Evolutionary conservation across 2,888 invertebrate species (phyloP), one percentile per base, ranked within the genome.

Genomic region (Malachius bipustulatus): DNA sequence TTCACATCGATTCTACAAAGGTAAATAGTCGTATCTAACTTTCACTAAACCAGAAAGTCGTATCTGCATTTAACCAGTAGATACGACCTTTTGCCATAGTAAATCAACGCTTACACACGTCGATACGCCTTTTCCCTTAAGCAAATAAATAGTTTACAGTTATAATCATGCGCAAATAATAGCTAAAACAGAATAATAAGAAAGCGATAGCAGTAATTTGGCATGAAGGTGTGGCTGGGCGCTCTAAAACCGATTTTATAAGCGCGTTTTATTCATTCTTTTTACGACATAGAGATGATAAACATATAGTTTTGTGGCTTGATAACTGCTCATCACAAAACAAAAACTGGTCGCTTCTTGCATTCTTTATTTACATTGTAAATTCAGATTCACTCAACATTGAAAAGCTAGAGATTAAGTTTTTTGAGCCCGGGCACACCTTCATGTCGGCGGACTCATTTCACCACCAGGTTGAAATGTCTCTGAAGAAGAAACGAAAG

Each of bases 391-490:
- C 34, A 30, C 14, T 42, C n/a, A n/a, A n/a, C n/a, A n/a, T n/a
- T n/a, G n/a, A 24, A 24, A 24, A 8, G 24, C n/a, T 24, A n/a
- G 24, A 24, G n/a, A n/a, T 24, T 11, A 44, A 43, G 36, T 54
- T 47, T 38, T 44, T 54, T 32, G 48, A 48, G 36, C 36, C 36
- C 13, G 49, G n/a, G n/a, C n/a, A n/a, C n/a, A n/a, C n/a, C n/a
- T n/a, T n/a, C n/a, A n/a, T n/a, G n/a, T n/a, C n/a, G n/a, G n/a
- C n/a, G n/a, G n/a, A n/a, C n/a, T n/a, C n/a, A n/a, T n/a, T n/a
- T n/a, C n/a, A n/a, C n/a, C 51, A 54, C 36, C 44, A 45, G 39
- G 48, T 55, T n/a, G 50, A 54, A 37, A 34, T 30, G 12, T 46
- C 48, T 16, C 35, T 53, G 13, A 48, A 49, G 39, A 48, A 35